Evolutionary conservation across 2,888 invertebrate genomes (phyloP).

Genomic region (Pollenia griseotomentosa): DNA sequence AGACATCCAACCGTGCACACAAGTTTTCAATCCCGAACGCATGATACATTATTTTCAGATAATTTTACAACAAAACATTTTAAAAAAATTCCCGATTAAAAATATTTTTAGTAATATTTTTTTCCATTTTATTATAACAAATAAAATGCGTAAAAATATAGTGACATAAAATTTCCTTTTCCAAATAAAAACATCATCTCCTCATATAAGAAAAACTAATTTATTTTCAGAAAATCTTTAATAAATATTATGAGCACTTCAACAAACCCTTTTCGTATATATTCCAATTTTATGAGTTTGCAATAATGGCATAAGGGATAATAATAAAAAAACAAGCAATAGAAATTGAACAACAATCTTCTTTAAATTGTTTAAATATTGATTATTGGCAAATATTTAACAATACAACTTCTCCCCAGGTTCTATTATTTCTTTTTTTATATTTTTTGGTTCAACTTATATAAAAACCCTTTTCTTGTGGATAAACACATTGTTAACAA

Average conservation of each 20-base stretch:
- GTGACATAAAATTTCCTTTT: too few relatives aligned
- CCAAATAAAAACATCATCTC: too few relatives aligned
- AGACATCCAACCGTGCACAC: too few relatives aligned
- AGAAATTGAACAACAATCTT: slow-evolving; percentile 58
- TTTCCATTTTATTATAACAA: too few relatives aligned
- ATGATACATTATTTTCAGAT: too few relatives aligned
- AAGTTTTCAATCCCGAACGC: too few relatives aligned
- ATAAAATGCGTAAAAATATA: too few relatives aligned
- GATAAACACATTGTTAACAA: slow-evolving; percentile 34
- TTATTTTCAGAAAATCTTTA: neutral
- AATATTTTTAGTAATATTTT: too few relatives aligned
- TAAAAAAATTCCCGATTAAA: too few relatives aligned
- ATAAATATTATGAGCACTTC: slow-evolving; percentile 25
- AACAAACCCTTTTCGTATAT: slow-evolving; percentile 10
- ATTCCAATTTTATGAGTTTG: slow-evolving; percentile 38
- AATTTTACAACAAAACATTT: too few relatives aligned
- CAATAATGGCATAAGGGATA: slow-evolving; percentile 16
- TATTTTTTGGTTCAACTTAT: neutral
- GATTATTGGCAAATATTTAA: slow-evolving; percentile 39
- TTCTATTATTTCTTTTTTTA: neutral
- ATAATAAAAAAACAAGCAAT: slow-evolving; percentile 37
- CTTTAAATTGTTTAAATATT: slow-evolving; percentile 52
- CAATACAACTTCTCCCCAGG: slow-evolving; percentile 15
- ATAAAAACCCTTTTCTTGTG: slow-evolving; percentile 33
- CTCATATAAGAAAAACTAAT: too few relatives aligned